Percentiles rank a stretch among this genome's conserved stretches.
Conservation (phyloP, 2,113 vertebrate species). For the Probosciger aterrimus region DNA sequence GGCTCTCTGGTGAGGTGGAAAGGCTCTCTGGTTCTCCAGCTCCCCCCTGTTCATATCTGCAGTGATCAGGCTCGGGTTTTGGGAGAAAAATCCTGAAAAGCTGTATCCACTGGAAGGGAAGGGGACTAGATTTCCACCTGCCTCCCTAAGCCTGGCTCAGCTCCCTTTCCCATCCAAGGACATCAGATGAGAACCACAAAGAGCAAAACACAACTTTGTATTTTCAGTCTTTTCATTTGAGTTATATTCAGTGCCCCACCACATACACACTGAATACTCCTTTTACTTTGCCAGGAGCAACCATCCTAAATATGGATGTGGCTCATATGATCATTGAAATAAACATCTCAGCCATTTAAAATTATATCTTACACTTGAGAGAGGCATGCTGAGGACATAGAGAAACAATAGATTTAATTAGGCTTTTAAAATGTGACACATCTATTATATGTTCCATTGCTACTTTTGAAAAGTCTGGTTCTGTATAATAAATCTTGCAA, state of each 20-base stretch:
- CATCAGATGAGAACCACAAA: not conserved
- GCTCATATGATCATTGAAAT: not conserved
- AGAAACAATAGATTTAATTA: constrained; percentile 63
- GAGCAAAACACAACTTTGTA: not conserved
- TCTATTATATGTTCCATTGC: constrained; percentile 50
- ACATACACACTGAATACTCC: not conserved
- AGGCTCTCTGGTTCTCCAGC: not conserved
- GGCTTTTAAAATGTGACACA: constrained; percentile 51
- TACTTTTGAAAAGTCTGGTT: constrained; percentile 10
- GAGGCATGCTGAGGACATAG: constrained; percentile 19
- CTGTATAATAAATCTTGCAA: constrained; percentile 39
- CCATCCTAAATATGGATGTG: not conserved
- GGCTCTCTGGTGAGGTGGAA: not conserved
- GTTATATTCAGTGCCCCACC: not conserved
- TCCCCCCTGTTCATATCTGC: not conserved
- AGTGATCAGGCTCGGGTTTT: not conserved
- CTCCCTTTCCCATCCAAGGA: not conserved
- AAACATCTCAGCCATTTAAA: constrained; percentile 16
- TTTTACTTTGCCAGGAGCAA: not conserved
- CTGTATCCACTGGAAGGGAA: not conserved
- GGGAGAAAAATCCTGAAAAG: rapidly evolving
- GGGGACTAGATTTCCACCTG: not conserved
- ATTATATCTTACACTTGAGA: constrained; percentile 42
- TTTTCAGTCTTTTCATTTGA: not conserved
- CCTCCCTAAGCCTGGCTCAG: not conserved